Percentiles rank a stretch among this genome's conserved stretches.
These are phyloP conservation scores for Leucophora obtusa DNA, from an alignment of 2,888 invertebrate species.

Conservation along the genomic window DNA sequence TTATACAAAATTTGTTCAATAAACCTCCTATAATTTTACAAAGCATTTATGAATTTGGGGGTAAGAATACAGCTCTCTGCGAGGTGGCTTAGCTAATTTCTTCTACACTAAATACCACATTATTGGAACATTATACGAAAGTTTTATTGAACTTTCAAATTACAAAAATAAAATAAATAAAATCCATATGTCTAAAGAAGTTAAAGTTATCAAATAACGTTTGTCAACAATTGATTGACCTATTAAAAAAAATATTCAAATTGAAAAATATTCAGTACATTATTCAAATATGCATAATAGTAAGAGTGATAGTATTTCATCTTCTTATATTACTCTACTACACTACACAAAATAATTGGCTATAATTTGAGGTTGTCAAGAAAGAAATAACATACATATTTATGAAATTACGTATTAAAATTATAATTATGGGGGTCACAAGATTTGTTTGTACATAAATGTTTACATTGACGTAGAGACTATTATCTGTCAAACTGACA, in stretches of 20 bases:
- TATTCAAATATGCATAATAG: too few relatives aligned
- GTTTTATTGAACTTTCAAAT: neutral
- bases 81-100: too few relatives aligned
- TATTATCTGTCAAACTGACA: conserved; percentile 21
- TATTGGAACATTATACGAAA: neutral
- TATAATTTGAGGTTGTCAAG: neutral
- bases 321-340: neutral
- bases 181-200: neutral
- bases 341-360: neutral
- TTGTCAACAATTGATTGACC: conserved; percentile 35
- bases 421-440: conserved; percentile 16
- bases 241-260: conserved; percentile 6
- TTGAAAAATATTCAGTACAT: neutral
- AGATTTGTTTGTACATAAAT: neutral
- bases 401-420: neutral
- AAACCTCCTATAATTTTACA: too few relatives aligned
- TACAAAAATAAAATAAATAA: conserved; percentile 7
- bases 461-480: neutral
- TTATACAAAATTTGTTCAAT: too few relatives aligned
- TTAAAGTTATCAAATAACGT: conserved; percentile 27
- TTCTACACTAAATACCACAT: too few relatives aligned
- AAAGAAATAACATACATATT: neutral
- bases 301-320: neutral
- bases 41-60: too few relatives aligned
- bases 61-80: too few relatives aligned